phyloP scores from a whole-genome alignment of 2,888 invertebrate species.

The Arctia plantaginis region DNA sequence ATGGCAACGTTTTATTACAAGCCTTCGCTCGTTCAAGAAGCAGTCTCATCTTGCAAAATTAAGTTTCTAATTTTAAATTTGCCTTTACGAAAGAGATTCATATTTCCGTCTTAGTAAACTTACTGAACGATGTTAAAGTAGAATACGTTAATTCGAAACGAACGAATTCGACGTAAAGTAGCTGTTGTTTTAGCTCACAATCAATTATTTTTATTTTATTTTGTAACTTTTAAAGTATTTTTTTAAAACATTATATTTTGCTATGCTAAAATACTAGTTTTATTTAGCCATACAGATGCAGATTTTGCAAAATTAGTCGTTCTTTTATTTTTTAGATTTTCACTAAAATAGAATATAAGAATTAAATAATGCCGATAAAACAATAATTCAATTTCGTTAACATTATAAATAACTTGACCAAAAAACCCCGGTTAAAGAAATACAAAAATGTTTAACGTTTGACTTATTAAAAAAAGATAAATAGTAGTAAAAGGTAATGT shows the following conservation, averaged over 20 bases:
- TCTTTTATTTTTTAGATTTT: background rate
- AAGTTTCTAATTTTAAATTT: slow-evolving; percentile 83
- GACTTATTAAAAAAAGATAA: background rate
- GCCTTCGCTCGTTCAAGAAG: slow-evolving; percentile 31
- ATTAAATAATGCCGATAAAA: background rate
- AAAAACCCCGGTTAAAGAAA: background rate
- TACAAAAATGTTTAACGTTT: background rate
- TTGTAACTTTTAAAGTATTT: too few relatives aligned
- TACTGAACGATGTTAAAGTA: slow-evolving; percentile 36
- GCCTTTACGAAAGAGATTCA: slow-evolving; percentile 73
- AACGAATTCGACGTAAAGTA: background rate
- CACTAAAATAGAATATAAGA: too few relatives aligned
- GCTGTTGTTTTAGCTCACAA: background rate
- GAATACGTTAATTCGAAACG: too few relatives aligned
- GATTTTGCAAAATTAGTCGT: background rate
- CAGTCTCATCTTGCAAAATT: slow-evolving; percentile 76
- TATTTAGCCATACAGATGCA: background rate
- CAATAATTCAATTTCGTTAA: too few relatives aligned
- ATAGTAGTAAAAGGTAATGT: background rate
- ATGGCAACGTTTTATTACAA: slow-evolving; percentile 55
- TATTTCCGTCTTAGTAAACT: slow-evolving; percentile 45
- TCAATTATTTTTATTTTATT: too few relatives aligned
- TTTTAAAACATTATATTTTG: too few relatives aligned
- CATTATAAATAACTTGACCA: too few relatives aligned
- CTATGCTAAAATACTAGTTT: background rate